A percentile compares a stretch with the other conserved stretches of the same genome.
Conservation (phyloP, 2,888 invertebrate genomes). For the Epistrophe grossulariae region DNA sequence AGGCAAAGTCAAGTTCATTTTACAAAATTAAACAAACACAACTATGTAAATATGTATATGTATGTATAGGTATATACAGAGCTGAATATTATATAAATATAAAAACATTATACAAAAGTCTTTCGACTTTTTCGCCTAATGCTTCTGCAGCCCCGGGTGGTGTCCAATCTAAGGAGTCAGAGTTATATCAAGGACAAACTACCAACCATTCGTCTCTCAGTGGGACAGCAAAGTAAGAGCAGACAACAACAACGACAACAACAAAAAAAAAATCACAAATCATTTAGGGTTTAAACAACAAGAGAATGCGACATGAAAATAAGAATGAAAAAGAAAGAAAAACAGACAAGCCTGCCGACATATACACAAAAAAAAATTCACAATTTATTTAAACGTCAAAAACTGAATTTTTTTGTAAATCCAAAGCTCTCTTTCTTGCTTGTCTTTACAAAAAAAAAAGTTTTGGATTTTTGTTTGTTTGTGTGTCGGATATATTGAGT, state of each 20-base stretch:
- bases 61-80: too few relatives aligned
- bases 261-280: conserved; percentile 51
- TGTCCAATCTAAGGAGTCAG: conserved; percentile 44
- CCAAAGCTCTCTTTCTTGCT: neutral
- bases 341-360: conserved; percentile 28
- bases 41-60: neutral
- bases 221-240: conserved; percentile 22
- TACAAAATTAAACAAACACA: conserved; percentile 3
- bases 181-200: conserved; percentile 37
- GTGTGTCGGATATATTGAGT: neutral
- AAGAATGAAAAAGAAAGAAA: neutral
- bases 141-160: neutral
- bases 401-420: conserved; percentile 25
- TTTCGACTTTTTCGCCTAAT: conserved; percentile 17
- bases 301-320: neutral
- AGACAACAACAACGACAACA: too few relatives aligned
- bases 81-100: neutral
- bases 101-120: conserved; percentile 6
- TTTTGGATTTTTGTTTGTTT: neutral
- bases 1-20: conserved; percentile 2
- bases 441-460: neutral
- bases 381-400: conserved; percentile 64
- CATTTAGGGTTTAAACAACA: conserved; percentile 32
- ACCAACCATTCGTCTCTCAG: conserved; percentile 50
- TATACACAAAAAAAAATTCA: neutral